These are phyloP conservation scores for Bombus huntii DNA, from an alignment of 1,140 invertebrate genomes.

Conservation along the genomic window DNA sequence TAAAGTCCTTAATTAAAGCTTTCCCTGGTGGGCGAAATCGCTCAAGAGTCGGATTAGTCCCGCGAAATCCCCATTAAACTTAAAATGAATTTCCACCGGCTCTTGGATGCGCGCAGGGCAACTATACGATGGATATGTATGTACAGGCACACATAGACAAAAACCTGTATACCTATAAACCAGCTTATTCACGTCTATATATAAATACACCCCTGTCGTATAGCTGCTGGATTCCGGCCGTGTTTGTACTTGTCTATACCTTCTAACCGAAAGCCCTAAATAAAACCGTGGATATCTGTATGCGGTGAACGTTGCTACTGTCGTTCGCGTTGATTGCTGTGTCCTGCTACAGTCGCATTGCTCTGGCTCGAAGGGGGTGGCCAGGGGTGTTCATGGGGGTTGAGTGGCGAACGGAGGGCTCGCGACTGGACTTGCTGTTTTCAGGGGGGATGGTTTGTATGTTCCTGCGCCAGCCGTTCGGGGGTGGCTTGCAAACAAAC, in stretches of 20 bases:
- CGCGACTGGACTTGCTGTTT: slow-evolving; percentile 44
- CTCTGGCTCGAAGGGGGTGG: slow-evolving; percentile 17
- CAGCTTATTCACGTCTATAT: neutral
- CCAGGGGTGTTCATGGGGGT: neutral
- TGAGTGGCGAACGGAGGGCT: slow-evolving; percentile 15
- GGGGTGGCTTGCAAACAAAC: slow-evolving; percentile 74
- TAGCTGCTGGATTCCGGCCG: neutral
- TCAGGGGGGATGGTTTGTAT: slow-evolving; percentile 58
- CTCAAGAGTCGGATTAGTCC: slow-evolving; percentile 66
- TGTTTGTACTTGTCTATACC: slow-evolving; percentile 49
- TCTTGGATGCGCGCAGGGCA: slow-evolving; percentile 9
- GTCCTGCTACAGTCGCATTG: slow-evolving; percentile 57
- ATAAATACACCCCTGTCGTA: neutral
- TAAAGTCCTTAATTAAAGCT: slow-evolving; percentile 64
- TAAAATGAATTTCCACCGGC: slow-evolving; percentile 65
- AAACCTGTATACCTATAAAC: neutral
- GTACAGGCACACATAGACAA: neutral
- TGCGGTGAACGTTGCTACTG: slow-evolving; percentile 59
- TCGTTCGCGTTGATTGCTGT: slow-evolving; percentile 66
- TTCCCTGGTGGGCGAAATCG: slow-evolving; percentile 64
- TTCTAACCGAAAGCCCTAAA: slow-evolving; percentile 69
- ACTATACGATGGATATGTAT: neutral
- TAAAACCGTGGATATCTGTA: slow-evolving; percentile 69
- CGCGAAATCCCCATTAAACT: slow-evolving; percentile 60
- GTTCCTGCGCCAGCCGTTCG: slow-evolving; percentile 62